Evolutionary conservation across 2,113 vertebrate species (phyloP).

Genomic region (Clinocottus analis): DNA sequence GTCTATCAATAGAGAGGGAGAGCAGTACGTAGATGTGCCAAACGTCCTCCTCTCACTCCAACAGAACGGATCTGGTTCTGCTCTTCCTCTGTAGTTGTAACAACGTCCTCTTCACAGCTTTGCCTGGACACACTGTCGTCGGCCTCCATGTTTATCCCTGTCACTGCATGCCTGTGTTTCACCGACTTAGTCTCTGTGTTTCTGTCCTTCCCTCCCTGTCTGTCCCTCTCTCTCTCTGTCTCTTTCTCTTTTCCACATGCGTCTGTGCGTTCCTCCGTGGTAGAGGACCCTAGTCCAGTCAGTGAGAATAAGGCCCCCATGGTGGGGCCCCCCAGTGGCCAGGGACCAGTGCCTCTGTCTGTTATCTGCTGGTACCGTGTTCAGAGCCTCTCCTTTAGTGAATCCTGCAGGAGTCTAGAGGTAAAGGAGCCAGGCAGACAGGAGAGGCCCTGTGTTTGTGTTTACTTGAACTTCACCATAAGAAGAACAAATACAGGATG

Average conservation of each 20-base stretch:
- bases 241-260: constrained; percentile 64
- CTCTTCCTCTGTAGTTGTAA: constrained; percentile 71
- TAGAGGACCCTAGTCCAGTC: constrained; percentile 89
- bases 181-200: constrained; percentile 81
- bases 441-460: constrained; percentile 60
- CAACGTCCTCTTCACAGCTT: constrained; percentile 75
- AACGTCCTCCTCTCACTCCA: constrained; percentile 32
- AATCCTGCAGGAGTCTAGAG: constrained; percentile 89
- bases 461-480: constrained; percentile 8
- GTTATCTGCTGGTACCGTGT: constrained; percentile 89
- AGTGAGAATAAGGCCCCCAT: constrained; percentile 84
- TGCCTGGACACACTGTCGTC: constrained; percentile 67
- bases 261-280: constrained; percentile 78
- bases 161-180: constrained; percentile 78
- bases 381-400: constrained; percentile 90
- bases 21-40: constrained; percentile 59
- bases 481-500: neutral
- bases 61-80: constrained; percentile 60
- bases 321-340: constrained; percentile 85
- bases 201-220: constrained; percentile 78
- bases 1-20: constrained; percentile 58
- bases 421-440: constrained; percentile 84
- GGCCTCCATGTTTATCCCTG: constrained; percentile 63
- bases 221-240: constrained; percentile 60
- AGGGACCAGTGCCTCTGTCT: constrained; percentile 87